phyloP scores from a whole-genome alignment of 1,140 invertebrate genomes.

The Chelonus insularis region DNA sequence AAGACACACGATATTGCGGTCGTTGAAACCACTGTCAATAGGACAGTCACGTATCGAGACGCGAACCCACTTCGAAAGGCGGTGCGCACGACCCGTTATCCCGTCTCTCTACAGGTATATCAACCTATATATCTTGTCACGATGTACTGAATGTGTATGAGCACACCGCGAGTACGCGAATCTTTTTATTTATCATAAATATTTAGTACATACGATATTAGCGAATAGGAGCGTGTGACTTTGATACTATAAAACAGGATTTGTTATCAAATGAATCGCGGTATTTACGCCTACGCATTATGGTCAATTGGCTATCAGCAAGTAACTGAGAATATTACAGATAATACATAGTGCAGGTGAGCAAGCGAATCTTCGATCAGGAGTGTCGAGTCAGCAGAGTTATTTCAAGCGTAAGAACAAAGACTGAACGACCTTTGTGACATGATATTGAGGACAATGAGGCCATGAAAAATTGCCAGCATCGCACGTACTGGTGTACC shows the following conservation, averaged over 20 bases:
- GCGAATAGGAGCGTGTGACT: slow-evolving; percentile 10
- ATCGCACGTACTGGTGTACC: slow-evolving; percentile 30
- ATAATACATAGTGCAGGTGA: background rate
- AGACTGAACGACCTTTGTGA: slow-evolving; percentile 38
- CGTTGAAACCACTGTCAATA: slow-evolving; percentile 16
- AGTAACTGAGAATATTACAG: background rate
- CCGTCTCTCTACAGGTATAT: slow-evolving; percentile 17
- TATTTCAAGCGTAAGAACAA: slow-evolving; percentile 28
- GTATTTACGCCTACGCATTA: background rate
- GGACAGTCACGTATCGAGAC: slow-evolving; percentile 19
- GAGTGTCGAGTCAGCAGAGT: slow-evolving; percentile 21
- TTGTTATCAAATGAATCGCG: background rate
- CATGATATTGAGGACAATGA: slow-evolving; percentile 43
- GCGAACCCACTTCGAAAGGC: slow-evolving; percentile 1
- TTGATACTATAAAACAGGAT: too few species aligned
- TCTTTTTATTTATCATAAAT: background rate
- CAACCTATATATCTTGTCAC: slow-evolving; percentile 17
- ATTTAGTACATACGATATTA: too few species aligned
- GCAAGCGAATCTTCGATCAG: slow-evolving; percentile 12
- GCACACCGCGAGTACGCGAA: background rate
- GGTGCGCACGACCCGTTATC: slow-evolving; percentile 7
- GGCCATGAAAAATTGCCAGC: slow-evolving; percentile 44
- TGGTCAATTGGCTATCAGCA: too few species aligned
- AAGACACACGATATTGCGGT: slow-evolving; percentile 11
- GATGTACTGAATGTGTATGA: slow-evolving; percentile 9